Evolutionary conservation across 1,140 invertebrate genomes (phyloP), one percentile per base, ranked within the genome.

Genomic region (Diploscapter pachys): DNA sequence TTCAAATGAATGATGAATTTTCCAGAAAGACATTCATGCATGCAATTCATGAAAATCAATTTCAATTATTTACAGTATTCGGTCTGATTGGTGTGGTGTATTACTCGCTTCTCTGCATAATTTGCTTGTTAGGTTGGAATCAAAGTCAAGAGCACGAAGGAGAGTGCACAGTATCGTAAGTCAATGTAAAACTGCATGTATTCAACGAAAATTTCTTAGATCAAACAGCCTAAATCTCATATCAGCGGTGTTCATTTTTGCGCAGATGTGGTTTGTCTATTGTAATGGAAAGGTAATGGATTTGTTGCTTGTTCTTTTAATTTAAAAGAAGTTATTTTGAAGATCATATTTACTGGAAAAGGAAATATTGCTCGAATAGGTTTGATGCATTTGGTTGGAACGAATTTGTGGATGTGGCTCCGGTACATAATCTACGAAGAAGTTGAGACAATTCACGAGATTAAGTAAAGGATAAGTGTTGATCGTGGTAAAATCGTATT

Each of bases 261-360:
- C 71, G 9, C 75, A 76, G 55, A 76, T 76, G 65, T 76, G 75
- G 75, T 76, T 76, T 53, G 75, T 76, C 4, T 76, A 72, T 48
- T 76, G 75, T 31, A 76, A 76, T 53, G 75, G 69, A 72, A 76
- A 76, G 55, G 75, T 76, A 5, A 57, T 69, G 4, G 31, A 66
- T 9, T 11, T 8, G 51, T 13, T 4, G 52, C 4, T 63, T 5
- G 3, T n/a, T 1, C 0, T 6, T 31, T 31, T 31, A 31, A 31
- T 31, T 31, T 31, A 31, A 31, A 31, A 31, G 13, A n/a, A 3
- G 4, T 11, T 5, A 59, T 62, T 31, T 63, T 67, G 66, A n/a
- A 76, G 75, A 76, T 76, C 9, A 71, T 71, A 49, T 71, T 76
- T 59, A 76, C 69, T 53, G 75, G 75, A 2, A 62, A 72, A 11